Conservation (phyloP, 2,113 vertebrate species). For the Prunella fulvescens region DNA sequence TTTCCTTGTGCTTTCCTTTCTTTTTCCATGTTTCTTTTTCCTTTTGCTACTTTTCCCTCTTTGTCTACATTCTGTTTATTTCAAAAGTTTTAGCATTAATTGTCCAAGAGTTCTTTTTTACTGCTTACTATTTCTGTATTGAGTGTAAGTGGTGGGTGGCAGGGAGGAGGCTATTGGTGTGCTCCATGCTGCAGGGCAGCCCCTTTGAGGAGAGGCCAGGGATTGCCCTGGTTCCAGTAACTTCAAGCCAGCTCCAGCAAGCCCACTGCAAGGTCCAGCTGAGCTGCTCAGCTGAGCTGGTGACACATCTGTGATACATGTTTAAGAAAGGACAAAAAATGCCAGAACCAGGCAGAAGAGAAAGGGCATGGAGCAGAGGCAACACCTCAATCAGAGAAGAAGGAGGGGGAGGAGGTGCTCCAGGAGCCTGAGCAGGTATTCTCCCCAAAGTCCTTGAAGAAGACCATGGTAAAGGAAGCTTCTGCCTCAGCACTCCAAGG, state of each 20-base stretch:
- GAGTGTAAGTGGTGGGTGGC: accelerated
- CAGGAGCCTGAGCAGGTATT: neutral
- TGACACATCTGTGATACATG: neutral
- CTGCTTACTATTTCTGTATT: neutral
- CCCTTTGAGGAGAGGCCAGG: neutral
- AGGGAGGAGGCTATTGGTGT: neutral
- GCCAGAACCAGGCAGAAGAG: neutral
- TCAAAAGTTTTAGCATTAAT: neutral
- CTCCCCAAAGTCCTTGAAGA: neutral
- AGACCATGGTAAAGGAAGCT: neutral
- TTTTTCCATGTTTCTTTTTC: neutral
- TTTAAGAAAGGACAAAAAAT: neutral
- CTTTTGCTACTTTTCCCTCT: neutral
- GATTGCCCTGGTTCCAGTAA: accelerated
- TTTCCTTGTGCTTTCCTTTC: neutral
- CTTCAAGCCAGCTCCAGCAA: neutral
- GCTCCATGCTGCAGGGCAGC: neutral
- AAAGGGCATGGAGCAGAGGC: neutral
- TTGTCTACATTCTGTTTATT: neutral
- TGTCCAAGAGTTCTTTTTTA: neutral
- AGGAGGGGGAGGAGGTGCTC: neutral
- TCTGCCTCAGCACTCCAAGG: neutral
- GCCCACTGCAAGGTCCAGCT: neutral
- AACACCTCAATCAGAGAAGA: accelerated
- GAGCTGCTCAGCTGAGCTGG: neutral